A percentile compares a stretch with the other conserved stretches of the same genome.
These are phyloP conservation scores for Agapornis canus DNA, from an alignment of 2,797 vertebrate species.

Conservation along the genomic window DNA sequence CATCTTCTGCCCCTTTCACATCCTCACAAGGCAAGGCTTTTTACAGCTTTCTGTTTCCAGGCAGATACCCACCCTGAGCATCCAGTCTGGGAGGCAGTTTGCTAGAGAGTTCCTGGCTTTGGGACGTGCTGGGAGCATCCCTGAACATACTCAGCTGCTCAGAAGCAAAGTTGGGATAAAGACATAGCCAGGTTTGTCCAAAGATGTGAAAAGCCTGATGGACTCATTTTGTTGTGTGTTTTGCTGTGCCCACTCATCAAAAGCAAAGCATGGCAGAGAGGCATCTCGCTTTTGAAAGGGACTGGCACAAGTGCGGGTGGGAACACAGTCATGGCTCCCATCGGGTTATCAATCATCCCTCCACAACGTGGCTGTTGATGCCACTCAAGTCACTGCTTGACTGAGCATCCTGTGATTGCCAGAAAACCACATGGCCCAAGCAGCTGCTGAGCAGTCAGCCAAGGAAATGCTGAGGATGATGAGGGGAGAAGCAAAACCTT, in stretches of 20 bases:
- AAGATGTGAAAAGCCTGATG: background rate
- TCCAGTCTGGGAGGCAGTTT: background rate
- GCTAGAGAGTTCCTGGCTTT: background rate
- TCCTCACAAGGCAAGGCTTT: background rate
- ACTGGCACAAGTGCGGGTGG: background rate
- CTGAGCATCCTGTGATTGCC: background rate
- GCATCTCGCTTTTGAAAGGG: background rate
- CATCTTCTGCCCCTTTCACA: background rate
- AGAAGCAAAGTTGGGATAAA: background rate
- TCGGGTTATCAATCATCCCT: background rate
- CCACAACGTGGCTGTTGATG: background rate
- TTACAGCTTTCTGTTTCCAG: background rate
- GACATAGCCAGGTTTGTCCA: background rate
- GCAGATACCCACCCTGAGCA: background rate
- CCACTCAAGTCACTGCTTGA: background rate
- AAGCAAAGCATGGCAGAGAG: background rate
- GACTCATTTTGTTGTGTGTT: background rate
- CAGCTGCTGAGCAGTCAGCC: slow-evolving; percentile 27
- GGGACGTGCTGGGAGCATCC: fast-evolving
- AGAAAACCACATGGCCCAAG: slow-evolving; percentile 15
- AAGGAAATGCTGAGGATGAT: fast-evolving
- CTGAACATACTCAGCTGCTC: background rate
- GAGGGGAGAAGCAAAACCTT: background rate
- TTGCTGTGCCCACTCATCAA: background rate
- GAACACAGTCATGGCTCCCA: background rate